phyloP scores from a whole-genome alignment of 1,140 invertebrate species.

The Sminthurides bifidus region DNA sequence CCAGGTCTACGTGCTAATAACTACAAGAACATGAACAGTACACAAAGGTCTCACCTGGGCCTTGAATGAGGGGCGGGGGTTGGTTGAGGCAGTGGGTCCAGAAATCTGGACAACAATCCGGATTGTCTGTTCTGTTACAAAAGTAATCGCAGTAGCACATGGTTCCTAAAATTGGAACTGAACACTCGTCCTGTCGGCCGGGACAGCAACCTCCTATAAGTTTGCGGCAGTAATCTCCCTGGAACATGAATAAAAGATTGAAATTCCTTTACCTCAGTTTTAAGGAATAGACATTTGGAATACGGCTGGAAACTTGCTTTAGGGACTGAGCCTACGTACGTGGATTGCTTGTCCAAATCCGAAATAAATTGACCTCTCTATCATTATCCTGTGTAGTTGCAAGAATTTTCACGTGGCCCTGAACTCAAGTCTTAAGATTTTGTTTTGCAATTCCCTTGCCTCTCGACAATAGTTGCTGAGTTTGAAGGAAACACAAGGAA shows the following conservation, averaged over 20 bases:
- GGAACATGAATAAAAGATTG: not conserved
- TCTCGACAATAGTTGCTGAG: no score
- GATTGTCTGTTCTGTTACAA: conserved; percentile 54
- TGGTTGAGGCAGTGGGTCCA: conserved; percentile 54
- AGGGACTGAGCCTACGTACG: no score
- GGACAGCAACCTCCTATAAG: conserved; percentile 48
- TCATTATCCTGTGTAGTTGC: no score
- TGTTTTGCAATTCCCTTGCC: no score
- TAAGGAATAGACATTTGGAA: not conserved
- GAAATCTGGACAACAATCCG: conserved; percentile 76
- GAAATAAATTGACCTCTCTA: no score
- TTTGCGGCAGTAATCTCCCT: conserved; percentile 39
- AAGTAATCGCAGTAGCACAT: conserved; percentile 89
- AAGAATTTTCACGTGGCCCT: no score
- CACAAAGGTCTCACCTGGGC: not conserved
- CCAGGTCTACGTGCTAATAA: no score
- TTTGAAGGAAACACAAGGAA: no score
- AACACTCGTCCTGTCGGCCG: conserved; percentile 58
- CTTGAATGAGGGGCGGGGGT: no score
- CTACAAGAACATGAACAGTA: no score
- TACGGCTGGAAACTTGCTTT: no score
- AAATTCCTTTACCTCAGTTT: not conserved
- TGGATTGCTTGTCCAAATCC: no score
- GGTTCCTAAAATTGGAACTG: conserved; percentile 60
- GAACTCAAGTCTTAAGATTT: not conserved